Evolutionary conservation across 1,140 invertebrate species (phyloP).

Genomic region (Lucilia cuprina): DNA sequence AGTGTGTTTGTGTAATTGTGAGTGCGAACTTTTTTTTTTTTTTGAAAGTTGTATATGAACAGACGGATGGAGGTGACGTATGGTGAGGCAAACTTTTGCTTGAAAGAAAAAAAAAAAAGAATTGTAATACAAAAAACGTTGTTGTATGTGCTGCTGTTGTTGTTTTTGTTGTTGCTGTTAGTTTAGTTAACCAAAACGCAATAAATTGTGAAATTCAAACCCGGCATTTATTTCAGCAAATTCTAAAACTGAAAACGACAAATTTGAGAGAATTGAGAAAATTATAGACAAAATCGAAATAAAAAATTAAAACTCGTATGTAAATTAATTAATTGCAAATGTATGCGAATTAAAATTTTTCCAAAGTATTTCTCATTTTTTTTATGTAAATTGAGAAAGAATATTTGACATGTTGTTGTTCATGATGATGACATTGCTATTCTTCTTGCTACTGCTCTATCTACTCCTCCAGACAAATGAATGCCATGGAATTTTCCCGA

Average conservation of each 20-base stretch:
- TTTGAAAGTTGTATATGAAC: not conserved
- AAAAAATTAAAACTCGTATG: not conserved
- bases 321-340: not conserved
- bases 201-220: conserved; percentile 34
- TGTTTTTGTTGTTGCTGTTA: not conserved
- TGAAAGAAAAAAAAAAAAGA: conserved; percentile 15
- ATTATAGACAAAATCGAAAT: not conserved
- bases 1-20: not conserved
- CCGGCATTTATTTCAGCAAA: not conserved
- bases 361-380: not conserved
- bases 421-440: not conserved
- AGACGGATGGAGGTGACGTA: conserved; percentile 2
- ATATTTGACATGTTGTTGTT: no score
- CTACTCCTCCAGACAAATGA: not conserved
- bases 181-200: conserved; percentile 9
- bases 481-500: conserved; percentile 24
- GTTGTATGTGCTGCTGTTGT: not conserved
- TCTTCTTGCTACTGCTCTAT: not conserved
- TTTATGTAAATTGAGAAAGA: not conserved
- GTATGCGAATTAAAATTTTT: no score
- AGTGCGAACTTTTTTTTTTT: not conserved
- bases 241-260: not conserved
- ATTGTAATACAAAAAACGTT: conserved; percentile 5
- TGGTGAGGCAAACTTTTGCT: conserved; percentile 21
- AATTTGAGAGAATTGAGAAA: not conserved